Evolutionary conservation across 2,797 vertebrate species (phyloP).

Genomic region (Lagocephalus sceleratus): DNA sequence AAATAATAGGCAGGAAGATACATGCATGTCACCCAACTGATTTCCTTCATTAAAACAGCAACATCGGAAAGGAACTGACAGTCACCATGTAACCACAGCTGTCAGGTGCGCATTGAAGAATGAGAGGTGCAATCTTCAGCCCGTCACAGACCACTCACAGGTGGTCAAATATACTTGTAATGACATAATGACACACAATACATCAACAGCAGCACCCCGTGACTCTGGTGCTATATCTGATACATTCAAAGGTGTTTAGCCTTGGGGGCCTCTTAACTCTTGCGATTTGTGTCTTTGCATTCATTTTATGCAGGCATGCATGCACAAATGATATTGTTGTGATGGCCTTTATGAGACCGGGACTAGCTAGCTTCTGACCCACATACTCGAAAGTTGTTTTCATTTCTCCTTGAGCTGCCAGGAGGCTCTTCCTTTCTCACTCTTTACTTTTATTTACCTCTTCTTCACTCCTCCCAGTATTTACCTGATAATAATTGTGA

Average conservation of each 20-base stretch:
- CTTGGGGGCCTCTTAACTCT: constrained; percentile 28
- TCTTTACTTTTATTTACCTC: neutral
- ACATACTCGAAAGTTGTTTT: constrained; percentile 53
- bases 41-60: constrained; percentile 38
- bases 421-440: constrained; percentile 24
- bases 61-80: constrained; percentile 3
- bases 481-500: constrained; percentile 63
- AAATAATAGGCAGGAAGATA: constrained; percentile 24
- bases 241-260: constrained; percentile 17
- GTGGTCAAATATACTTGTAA: neutral
- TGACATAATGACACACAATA: too few species aligned
- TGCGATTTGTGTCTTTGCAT: constrained; percentile 24
- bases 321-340: neutral
- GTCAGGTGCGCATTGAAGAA: constrained; percentile 35
- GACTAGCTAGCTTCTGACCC: constrained; percentile 55
- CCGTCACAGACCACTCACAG: neutral
- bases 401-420: constrained; percentile 42
- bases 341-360: constrained; percentile 27
- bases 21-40: constrained; percentile 46
- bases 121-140: neutral
- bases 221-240: too few species aligned
- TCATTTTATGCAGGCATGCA: constrained; percentile 16
- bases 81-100: constrained; percentile 28
- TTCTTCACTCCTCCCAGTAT: constrained; percentile 38
- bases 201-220: neutral